Percentiles rank a stretch among this genome's conserved stretches.
Conservation (phyloP, 2,888 invertebrate genomes). For the Boloria euphrosyne region DNA sequence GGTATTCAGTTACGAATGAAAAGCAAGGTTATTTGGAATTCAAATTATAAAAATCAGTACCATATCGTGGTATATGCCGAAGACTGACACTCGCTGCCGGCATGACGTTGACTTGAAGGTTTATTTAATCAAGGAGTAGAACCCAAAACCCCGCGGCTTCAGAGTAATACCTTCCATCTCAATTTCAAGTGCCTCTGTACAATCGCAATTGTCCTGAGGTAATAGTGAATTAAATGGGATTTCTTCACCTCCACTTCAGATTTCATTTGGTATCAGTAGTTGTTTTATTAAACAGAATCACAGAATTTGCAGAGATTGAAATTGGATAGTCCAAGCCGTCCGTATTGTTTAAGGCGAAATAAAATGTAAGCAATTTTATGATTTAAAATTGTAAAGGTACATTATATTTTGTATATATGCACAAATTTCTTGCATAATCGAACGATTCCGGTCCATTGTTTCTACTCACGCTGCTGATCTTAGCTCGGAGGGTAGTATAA, state of each 20-base stretch:
- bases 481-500: conserved; percentile 81
- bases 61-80: conserved; percentile 60
- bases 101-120: conserved; percentile 71
- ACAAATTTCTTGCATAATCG: conserved; percentile 35
- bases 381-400: neutral
- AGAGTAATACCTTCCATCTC: conserved; percentile 70
- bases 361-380: too few species aligned
- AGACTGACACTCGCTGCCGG: conserved; percentile 61
- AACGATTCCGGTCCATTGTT: conserved; percentile 55
- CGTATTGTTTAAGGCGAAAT: conserved; percentile 1
- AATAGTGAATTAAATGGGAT: conserved; percentile 74
- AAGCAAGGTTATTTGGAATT: conserved; percentile 44
- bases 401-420: neutral
- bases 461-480: conserved; percentile 54
- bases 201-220: conserved; percentile 74
- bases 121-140: conserved; percentile 77
- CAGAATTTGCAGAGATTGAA: conserved; percentile 20
- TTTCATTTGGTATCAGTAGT: conserved; percentile 56
- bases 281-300: conserved; percentile 50
- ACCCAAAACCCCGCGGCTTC: conserved; percentile 55
- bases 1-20: conserved; percentile 34
- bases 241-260: conserved; percentile 47
- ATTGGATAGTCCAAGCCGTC: conserved; percentile 15
- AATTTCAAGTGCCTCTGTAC: conserved; percentile 72
- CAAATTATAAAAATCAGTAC: conserved; percentile 46